A percentile compares a stretch with the other conserved stretches of the same genome.
These are phyloP conservation scores for Mesoligia furuncula DNA, from an alignment of 2,888 invertebrate genomes.

Conservation along the genomic window DNA sequence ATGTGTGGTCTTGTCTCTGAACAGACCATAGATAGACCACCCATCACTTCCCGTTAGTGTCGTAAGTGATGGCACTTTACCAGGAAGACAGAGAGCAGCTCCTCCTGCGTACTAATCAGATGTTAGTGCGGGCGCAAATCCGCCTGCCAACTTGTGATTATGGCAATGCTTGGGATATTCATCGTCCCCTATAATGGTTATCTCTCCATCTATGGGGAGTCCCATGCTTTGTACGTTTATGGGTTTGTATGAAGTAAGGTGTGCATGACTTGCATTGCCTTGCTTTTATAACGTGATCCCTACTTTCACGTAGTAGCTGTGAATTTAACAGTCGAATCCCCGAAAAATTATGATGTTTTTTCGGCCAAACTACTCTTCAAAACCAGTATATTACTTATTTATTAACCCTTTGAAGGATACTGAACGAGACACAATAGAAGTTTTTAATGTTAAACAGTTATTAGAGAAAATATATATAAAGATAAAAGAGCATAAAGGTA, in stretches of 20 bases:
- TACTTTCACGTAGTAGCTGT: background rate
- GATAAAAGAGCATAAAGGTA: background rate
- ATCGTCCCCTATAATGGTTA: slow-evolving; percentile 40
- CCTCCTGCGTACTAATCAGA: slow-evolving; percentile 58
- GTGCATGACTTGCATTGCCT: slow-evolving; percentile 5
- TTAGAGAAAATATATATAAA: background rate
- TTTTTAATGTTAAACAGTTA: background rate
- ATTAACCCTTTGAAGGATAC: background rate
- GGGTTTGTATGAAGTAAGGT: slow-evolving; percentile 9
- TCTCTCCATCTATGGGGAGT: slow-evolving; percentile 37
- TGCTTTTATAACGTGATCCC: background rate
- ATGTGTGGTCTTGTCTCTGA: slow-evolving; percentile 43
- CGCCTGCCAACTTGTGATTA: slow-evolving; percentile 42
- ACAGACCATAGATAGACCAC: slow-evolving; percentile 52
- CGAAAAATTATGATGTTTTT: background rate
- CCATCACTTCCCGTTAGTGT: slow-evolving; percentile 55
- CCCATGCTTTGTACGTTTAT: slow-evolving; percentile 24
- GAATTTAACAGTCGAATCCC: background rate
- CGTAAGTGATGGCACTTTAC: slow-evolving; percentile 49
- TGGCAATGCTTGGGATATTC: slow-evolving; percentile 40
- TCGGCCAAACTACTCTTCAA: background rate
- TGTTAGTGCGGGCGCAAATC: slow-evolving; percentile 45
- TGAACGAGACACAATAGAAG: background rate
- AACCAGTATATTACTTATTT: background rate
- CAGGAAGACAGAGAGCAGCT: slow-evolving; percentile 40